Evolutionary conservation across 2,888 invertebrate species (phyloP).

Genomic region (Napeogenes inachia): DNA sequence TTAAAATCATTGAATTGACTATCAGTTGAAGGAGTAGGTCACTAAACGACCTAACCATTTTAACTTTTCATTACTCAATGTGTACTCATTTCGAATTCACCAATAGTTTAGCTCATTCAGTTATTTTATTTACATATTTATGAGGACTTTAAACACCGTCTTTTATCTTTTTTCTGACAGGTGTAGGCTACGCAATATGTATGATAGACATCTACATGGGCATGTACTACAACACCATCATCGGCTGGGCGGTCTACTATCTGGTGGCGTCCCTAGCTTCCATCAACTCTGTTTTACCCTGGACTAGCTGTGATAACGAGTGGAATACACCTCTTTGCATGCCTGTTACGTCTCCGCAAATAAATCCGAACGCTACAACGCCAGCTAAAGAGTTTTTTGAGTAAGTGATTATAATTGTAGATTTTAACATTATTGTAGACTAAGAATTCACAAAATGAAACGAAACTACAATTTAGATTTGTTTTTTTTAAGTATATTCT

Average conservation of each 20-base stretch:
- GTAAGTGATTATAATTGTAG: constrained; percentile 71
- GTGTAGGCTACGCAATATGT: constrained; percentile 97
- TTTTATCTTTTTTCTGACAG: constrained; percentile 61
- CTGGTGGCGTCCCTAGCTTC: constrained; percentile 89
- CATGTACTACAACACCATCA: constrained; percentile 98
- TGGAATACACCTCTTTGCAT: constrained; percentile 91
- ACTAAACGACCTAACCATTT: too few species aligned
- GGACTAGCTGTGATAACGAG: constrained; percentile 90
- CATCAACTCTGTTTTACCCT: constrained; percentile 87
- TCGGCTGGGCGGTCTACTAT: constrained; percentile 97
- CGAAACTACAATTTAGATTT: not conserved
- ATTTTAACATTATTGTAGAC: too few species aligned
- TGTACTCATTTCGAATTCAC: constrained; percentile 10
- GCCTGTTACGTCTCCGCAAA: constrained; percentile 77
- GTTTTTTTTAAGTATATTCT: not conserved
- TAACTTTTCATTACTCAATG: constrained; percentile 1
- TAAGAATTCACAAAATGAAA: too few species aligned
- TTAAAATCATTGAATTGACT: too few species aligned
- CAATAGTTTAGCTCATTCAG: constrained; percentile 7
- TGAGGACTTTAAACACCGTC: not conserved
- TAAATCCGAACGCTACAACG: constrained; percentile 80
- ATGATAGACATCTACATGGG: constrained; percentile 96
- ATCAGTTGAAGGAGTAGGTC: too few species aligned
- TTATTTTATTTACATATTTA: not conserved
- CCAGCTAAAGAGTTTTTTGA: constrained; percentile 94